phyloP scores from a whole-genome alignment of 2,888 invertebrate genomes.

The Troides helena region DNA sequence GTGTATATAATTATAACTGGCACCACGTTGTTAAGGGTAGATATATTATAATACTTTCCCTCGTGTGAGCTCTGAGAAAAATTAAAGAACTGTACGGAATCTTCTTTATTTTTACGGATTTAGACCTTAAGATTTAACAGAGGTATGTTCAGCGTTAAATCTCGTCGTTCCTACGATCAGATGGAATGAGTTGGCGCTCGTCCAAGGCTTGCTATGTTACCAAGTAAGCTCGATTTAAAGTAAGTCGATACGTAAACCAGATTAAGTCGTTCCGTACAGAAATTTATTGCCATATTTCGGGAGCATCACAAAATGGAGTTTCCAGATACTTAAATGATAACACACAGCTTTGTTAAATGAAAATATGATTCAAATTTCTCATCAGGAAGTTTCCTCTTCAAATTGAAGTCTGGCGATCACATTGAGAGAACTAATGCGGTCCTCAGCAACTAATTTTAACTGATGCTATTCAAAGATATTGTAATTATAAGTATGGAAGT shows the following conservation, averaged over 20 bases:
- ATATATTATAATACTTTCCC: too few species aligned
- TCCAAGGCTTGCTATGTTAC: neutral
- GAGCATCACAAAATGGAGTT: neutral
- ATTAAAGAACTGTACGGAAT: neutral
- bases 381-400: too few species aligned
- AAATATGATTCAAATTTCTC: too few species aligned
- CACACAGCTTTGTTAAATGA: too few species aligned
- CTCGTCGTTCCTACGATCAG: neutral
- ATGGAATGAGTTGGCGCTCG: neutral
- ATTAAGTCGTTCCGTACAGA: neutral
- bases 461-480: too few species aligned
- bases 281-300: neutral
- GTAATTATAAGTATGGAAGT: too few species aligned
- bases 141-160: neutral
- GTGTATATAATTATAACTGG: too few species aligned
- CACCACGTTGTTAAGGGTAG: too few species aligned
- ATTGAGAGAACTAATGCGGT: too few species aligned
- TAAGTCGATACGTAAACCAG: neutral
- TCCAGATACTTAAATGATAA: neutral
- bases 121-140: neutral
- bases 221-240: slow-evolving; percentile 2
- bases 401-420: too few species aligned
- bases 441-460: too few species aligned
- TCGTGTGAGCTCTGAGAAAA: too few species aligned
- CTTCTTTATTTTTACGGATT: neutral